These are phyloP conservation scores for Octonoba sinensis DNA, from an alignment of 2,888 invertebrate genomes.

Conservation along the genomic window DNA sequence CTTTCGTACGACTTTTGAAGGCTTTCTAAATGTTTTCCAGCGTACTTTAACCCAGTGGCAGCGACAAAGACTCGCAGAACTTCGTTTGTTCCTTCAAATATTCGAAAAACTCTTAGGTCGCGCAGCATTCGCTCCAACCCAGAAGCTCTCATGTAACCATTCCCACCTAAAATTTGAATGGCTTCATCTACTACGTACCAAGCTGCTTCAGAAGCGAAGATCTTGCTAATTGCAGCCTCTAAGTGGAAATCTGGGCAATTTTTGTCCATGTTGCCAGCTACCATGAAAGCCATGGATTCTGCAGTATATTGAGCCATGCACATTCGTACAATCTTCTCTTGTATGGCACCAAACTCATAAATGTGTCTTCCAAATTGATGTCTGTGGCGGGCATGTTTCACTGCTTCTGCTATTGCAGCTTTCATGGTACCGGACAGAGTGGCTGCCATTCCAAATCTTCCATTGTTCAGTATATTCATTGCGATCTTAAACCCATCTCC, in stretches of 20 bases:
- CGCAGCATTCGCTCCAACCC: constrained; percentile 92
- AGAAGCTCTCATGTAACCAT: constrained; percentile 94
- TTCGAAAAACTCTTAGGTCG: constrained; percentile 96
- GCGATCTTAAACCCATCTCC: constrained; percentile 94
- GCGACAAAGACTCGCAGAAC: constrained; percentile 95
- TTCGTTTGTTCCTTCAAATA: constrained; percentile 99
- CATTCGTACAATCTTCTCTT: constrained; percentile 96
- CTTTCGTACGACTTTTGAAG: constrained; percentile 93
- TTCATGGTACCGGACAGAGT: constrained; percentile 95
- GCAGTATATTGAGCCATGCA: constrained; percentile 90
- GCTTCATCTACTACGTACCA: constrained; percentile 97
- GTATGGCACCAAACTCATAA: constrained; percentile 84
- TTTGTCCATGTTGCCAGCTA: constrained; percentile 91
- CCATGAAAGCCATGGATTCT: constrained; percentile 78
- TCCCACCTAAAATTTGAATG: constrained; percentile 96
- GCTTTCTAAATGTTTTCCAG: constrained; percentile 91
- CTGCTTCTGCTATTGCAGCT: constrained; percentile 85
- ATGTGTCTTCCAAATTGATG: constrained; percentile 91
- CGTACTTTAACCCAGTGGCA: constrained; percentile 91
- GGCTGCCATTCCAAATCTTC: constrained; percentile 97
- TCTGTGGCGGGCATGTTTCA: constrained; percentile 89
- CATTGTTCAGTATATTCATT: constrained; percentile 98
- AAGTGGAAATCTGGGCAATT: constrained; percentile 94
- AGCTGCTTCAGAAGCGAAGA: constrained; percentile 93
- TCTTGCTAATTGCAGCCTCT: constrained; percentile 97